Conservation (phyloP, 2,888 invertebrate species). For the Lasioglossum zephyrum region DNA sequence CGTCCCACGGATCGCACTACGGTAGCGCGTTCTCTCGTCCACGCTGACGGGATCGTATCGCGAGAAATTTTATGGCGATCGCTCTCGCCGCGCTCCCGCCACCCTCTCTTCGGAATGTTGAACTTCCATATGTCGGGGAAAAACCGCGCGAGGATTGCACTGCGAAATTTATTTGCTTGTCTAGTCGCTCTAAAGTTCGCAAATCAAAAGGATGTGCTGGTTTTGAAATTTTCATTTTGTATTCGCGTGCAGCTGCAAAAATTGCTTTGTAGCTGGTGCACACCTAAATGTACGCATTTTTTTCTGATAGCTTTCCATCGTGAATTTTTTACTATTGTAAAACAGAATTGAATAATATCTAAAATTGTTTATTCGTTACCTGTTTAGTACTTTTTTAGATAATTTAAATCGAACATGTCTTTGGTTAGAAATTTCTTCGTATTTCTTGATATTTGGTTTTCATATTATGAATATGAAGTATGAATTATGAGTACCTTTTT, state of each 20-base stretch:
- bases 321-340: not conserved
- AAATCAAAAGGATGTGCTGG: not conserved
- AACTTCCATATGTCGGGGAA: not conserved
- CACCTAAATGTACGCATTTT: not conserved
- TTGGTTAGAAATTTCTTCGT: no score
- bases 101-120: not conserved
- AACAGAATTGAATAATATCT: no score
- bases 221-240: not conserved
- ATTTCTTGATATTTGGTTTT: no score
- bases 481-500: no score
- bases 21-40: constrained; percentile 31
- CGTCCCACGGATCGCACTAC: constrained; percentile 36
- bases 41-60: constrained; percentile 8
- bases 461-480: no score
- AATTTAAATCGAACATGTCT: no score
- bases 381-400: no score
- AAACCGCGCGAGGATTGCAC: not conserved
- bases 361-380: no score
- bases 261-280: not conserved
- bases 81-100: not conserved
- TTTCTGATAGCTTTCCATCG: not conserved
- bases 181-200: not conserved
- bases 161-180: not conserved
- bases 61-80: constrained; percentile 61
- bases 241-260: not conserved